A percentile compares a stretch with the other conserved stretches of the same genome.
Evolutionary conservation across 2,888 invertebrate genomes (phyloP).

Genomic region (Bombylius major): DNA sequence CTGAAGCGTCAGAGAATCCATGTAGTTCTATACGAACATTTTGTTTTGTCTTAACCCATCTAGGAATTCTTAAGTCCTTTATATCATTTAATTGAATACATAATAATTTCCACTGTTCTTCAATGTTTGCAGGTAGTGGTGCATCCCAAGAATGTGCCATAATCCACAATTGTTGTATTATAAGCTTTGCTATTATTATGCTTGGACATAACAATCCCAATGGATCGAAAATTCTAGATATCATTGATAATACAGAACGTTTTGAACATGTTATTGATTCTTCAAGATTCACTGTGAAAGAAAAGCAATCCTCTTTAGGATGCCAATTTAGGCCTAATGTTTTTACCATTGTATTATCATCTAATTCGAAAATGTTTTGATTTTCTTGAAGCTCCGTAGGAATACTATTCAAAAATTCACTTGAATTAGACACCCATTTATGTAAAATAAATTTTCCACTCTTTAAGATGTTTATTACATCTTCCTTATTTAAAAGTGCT

Average conservation of each 20-base stretch:
- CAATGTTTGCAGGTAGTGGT: background rate
- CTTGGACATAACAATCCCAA: slow-evolving; percentile 6
- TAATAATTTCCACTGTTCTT: slow-evolving; percentile 1
- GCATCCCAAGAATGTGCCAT: background rate
- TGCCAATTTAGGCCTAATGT: background rate
- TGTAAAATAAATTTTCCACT: background rate
- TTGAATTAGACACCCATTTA: background rate
- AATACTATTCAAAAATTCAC: background rate
- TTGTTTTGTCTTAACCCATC: background rate
- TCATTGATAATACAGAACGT: background rate
- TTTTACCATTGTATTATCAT: background rate
- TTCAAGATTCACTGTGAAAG: background rate
- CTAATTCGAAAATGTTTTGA: background rate
- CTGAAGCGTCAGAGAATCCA: slow-evolving; percentile 6
- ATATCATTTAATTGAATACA: background rate
- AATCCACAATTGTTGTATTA: slow-evolving; percentile 5
- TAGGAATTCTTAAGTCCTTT: background rate
- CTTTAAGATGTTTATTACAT: background rate
- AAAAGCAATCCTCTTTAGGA: background rate
- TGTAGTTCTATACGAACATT: background rate
- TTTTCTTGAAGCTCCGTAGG: background rate
- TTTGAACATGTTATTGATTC: background rate
- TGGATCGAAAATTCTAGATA: slow-evolving; percentile 3
- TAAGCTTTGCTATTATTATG: background rate
- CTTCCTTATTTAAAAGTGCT: background rate